These are phyloP conservation scores for Caiman crocodilus DNA, from an alignment of 2,797 vertebrate species.

Conservation along the genomic window DNA sequence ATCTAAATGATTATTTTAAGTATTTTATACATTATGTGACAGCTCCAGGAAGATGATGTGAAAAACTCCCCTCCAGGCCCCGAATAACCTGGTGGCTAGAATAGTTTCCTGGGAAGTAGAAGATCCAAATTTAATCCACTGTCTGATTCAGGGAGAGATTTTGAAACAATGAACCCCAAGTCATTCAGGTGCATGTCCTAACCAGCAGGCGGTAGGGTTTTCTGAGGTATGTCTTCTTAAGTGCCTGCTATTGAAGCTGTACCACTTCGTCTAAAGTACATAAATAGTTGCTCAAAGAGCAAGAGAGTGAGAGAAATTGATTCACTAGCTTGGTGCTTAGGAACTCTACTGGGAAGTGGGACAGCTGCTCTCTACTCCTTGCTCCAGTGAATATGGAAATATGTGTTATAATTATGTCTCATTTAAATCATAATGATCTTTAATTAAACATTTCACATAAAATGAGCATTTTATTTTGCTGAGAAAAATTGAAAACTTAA, in stretches of 20 bases:
- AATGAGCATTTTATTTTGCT: neutral
- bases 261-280: neutral
- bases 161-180: neutral
- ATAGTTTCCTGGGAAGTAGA: neutral
- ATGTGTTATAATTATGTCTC: slow-evolving; percentile 6
- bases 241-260: neutral
- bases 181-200: neutral
- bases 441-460: neutral
- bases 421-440: neutral
- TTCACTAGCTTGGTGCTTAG: neutral
- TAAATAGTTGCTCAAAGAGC: neutral
- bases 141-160: neutral
- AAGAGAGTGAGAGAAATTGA: neutral
- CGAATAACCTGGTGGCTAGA: neutral
- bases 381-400: neutral
- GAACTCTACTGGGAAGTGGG: neutral
- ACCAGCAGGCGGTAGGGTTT: neutral
- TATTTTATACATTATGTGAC: slow-evolving; percentile 1
- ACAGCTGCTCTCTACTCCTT: neutral
- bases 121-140: neutral
- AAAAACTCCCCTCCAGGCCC: neutral
- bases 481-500: neutral
- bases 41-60: neutral
- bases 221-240: neutral
- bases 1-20: neutral